phyloP scores from a whole-genome alignment of 2,797 vertebrate genomes.

The Pelochelys cantorii region DNA sequence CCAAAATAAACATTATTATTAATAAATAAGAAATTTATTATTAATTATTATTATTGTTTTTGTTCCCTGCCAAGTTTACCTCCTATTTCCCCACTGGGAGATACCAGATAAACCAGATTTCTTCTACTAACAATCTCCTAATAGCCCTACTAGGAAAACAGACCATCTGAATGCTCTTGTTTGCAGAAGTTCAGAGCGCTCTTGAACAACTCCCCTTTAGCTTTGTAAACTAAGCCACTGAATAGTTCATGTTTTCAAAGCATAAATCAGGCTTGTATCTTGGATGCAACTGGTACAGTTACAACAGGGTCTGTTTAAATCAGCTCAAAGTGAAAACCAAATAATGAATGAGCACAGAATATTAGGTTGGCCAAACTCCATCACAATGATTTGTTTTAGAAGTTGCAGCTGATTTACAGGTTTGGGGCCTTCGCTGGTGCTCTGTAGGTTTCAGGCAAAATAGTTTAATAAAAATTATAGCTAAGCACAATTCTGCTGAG shows the following conservation, averaged over 20 bases:
- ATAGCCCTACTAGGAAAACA: neutral
- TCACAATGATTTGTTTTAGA: slow-evolving; percentile 44
- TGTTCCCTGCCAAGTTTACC: neutral
- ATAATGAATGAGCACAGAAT: slow-evolving; percentile 65
- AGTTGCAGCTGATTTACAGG: slow-evolving; percentile 63
- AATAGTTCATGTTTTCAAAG: slow-evolving; percentile 8
- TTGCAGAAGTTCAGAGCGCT: neutral
- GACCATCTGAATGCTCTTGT: neutral
- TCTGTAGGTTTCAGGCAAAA: slow-evolving; percentile 56
- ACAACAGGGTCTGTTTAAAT: slow-evolving; percentile 39
- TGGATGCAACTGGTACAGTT: slow-evolving; percentile 44
- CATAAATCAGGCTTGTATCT: slow-evolving; percentile 52
- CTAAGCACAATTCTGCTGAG: slow-evolving; percentile 42
- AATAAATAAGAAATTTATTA: neutral
- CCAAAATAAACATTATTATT: neutral
- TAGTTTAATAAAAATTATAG: slow-evolving; percentile 69
- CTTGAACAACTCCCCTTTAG: fast-evolving
- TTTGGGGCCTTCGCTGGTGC: slow-evolving; percentile 31
- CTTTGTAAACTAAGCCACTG: slow-evolving; percentile 15
- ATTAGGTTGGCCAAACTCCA: slow-evolving; percentile 63
- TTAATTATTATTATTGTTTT: no score
- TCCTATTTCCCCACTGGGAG: neutral
- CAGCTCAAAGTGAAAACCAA: slow-evolving; percentile 61
- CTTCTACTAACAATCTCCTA: neutral
- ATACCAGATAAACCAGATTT: neutral